A percentile compares a stretch with the other conserved stretches of the same genome.
phyloP scores from a whole-genome alignment of 2,113 vertebrate species.

The Glaucidium brasilianum region DNA sequence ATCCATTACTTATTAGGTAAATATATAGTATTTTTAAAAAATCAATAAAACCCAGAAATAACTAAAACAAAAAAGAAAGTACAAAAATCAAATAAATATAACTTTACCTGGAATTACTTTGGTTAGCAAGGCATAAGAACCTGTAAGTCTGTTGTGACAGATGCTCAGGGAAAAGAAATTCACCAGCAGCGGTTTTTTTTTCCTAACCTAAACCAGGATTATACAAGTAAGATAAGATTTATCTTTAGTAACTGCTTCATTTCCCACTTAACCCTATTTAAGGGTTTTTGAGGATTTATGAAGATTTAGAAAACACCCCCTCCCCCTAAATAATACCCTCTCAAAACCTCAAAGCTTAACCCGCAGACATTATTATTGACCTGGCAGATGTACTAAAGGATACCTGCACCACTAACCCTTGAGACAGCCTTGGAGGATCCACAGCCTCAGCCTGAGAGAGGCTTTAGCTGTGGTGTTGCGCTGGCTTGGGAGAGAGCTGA shows the following conservation, averaged over 20 bases:
- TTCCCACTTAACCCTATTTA: constrained; percentile 19
- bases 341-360: neutral
- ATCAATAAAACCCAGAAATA: neutral
- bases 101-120: neutral
- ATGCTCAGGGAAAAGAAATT: constrained; percentile 21
- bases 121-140: neutral
- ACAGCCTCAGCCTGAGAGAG: neutral
- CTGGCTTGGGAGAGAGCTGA: neutral
- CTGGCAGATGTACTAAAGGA: neutral
- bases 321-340: neutral
- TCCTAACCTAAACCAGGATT: neutral
- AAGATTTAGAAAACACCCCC: neutral
- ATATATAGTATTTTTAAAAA: neutral
- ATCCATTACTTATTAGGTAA: neutral
- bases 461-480: neutral
- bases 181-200: neutral
- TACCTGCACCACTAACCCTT: neutral
- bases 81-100: neutral
- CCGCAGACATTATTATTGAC: neutral
- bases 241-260: neutral
- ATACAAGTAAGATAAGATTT: neutral
- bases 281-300: constrained; percentile 15
- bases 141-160: neutral
- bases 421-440: neutral
- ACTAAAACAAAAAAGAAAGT: neutral